phyloP scores from a whole-genome alignment of 1,140 invertebrate species.

The Sesamia nonagrioides region DNA sequence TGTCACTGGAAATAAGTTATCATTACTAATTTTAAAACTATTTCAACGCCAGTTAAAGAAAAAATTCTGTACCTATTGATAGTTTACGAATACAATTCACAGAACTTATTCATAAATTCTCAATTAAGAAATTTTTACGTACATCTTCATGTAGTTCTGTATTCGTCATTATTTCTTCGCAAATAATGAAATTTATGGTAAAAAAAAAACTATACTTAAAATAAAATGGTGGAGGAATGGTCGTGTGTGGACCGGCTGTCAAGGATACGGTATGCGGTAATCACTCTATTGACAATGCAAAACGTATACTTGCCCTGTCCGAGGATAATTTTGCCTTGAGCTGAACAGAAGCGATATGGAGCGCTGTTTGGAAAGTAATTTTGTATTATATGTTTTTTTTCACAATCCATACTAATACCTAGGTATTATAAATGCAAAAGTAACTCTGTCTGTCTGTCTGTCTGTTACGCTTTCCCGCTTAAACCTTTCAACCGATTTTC shows the following conservation, averaged over 20 bases:
- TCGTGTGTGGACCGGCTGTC: slow-evolving; percentile 53
- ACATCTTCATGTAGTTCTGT: background rate
- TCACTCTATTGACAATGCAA: slow-evolving; percentile 78
- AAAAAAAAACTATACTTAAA: background rate
- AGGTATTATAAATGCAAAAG: no score
- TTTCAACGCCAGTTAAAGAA: no score
- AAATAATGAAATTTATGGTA: background rate
- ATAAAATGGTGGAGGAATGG: slow-evolving; percentile 13
- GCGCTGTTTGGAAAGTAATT: background rate
- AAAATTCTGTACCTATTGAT: no score
- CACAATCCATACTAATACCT: no score
- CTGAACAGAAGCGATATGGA: slow-evolving; percentile 42
- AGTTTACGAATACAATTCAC: no score
- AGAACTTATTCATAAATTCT: no score
- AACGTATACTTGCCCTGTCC: slow-evolving; percentile 65
- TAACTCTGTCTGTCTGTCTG: no score
- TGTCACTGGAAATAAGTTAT: no score
- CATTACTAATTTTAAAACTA: no score
- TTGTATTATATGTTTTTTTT: background rate
- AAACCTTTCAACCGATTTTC: no score
- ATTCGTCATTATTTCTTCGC: background rate
- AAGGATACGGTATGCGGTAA: slow-evolving; percentile 70
- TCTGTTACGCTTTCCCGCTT: no score
- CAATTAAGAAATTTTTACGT: no score
- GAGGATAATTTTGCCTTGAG: slow-evolving; percentile 60